Evolutionary conservation across 37 sponge, comb jelly and placozoan genomes (phyloP).

Genomic region (Halichondria panicea): DNA sequence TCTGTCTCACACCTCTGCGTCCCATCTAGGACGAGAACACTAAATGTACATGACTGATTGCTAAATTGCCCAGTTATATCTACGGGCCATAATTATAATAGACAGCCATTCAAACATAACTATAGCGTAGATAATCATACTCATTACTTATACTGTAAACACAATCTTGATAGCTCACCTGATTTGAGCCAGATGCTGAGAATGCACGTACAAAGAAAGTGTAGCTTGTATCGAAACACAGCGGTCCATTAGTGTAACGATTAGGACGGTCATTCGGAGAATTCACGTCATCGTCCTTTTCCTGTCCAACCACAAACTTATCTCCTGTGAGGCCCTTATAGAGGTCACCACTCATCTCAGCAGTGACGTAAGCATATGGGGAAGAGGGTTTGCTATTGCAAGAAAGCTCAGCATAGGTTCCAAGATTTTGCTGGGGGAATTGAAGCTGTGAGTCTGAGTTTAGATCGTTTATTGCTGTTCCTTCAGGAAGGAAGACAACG

Average conservation of each 20-base stretch:
- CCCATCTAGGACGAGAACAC: no score
- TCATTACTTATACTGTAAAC: no score
- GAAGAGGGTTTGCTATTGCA: neutral
- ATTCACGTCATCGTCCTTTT: neutral
- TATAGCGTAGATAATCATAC: no score
- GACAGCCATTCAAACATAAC: no score
- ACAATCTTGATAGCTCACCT: no score
- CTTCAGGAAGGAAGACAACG: conserved; percentile 17
- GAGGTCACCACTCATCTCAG: conserved; percentile 50
- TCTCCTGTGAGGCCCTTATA: conserved; percentile 23
- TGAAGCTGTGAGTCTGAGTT: conserved; percentile 10
- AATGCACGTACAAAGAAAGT: conserved; percentile 65
- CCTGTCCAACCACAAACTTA: conserved; percentile 6
- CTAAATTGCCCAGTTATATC: no score
- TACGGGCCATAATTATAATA: no score
- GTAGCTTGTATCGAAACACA: conserved; percentile 24
- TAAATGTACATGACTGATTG: no score
- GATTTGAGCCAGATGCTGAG: neutral
- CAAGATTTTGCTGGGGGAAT: neutral
- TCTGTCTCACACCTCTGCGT: no score
- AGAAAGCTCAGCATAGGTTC: conserved; percentile 5
- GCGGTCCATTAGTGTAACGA: conserved; percentile 39
- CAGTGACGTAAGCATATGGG: conserved; percentile 39
- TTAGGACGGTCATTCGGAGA: conserved; percentile 41
- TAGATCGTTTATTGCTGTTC: neutral